A percentile compares a stretch with the other conserved stretches of the same genome.
Evolutionary conservation across 2,113 vertebrate species (phyloP).

Genomic region (Zapornia atra): DNA sequence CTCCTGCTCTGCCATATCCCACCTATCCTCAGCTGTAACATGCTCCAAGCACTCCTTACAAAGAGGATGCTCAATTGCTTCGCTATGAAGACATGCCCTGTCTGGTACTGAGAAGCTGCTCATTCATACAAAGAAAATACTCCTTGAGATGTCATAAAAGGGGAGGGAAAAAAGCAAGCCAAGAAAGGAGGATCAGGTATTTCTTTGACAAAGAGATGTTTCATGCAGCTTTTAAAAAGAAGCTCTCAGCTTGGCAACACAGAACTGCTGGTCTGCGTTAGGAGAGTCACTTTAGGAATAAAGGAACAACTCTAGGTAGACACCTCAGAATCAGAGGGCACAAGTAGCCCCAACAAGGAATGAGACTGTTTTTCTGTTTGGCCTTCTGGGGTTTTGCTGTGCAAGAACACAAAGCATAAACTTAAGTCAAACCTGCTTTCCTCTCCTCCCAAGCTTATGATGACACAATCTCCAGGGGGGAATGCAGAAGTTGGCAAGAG

Average conservation of each 20-base stretch:
- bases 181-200: background rate
- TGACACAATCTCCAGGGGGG: background rate
- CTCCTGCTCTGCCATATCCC: background rate
- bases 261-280: background rate
- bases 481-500: background rate
- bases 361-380: background rate
- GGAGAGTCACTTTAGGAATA: background rate
- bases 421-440: background rate
- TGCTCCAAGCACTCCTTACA: background rate
- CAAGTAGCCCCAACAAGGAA: background rate
- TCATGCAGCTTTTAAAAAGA: background rate
- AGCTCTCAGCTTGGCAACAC: background rate
- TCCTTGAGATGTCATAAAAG: background rate
- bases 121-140: background rate
- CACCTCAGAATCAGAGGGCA: background rate
- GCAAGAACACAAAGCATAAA: background rate
- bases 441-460: background rate
- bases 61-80: background rate
- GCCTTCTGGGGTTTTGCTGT: background rate
- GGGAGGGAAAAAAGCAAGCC: background rate
- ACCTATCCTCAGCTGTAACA: no score
- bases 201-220: background rate
- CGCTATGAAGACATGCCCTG: background rate
- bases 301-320: background rate
- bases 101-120: background rate